Evolutionary conservation across 2,797 vertebrate species (phyloP).

Genomic region (Tauraco hartlaubi): DNA sequence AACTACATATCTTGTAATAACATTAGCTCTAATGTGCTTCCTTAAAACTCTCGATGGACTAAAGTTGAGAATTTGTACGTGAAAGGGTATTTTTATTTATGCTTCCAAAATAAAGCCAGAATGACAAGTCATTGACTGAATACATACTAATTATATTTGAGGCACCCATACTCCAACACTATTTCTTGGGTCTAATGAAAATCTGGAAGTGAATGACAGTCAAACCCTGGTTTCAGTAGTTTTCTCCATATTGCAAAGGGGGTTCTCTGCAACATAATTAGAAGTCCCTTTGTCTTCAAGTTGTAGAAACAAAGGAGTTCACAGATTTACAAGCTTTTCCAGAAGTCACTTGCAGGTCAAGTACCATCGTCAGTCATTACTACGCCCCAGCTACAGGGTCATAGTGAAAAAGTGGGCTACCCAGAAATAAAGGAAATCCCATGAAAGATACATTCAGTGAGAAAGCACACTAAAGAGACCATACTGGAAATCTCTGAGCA

Average conservation of each 20-base stretch:
- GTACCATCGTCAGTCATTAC: not conserved
- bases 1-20: conserved; percentile 2
- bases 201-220: not conserved
- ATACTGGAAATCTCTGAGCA: not conserved
- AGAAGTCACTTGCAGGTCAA: not conserved
- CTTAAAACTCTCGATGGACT: conserved; percentile 31
- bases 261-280: not conserved
- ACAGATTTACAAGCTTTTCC: conserved; percentile 4
- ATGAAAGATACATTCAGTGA: not conserved
- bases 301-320: not conserved
- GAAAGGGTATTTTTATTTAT: not conserved
- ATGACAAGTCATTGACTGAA: conserved; percentile 24
- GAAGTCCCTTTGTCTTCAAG: conserved; percentile 16
- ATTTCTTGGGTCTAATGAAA: not conserved
- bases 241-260: not conserved
- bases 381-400: not conserved
- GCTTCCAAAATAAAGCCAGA: not conserved
- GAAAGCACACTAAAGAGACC: not conserved
- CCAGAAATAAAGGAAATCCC: not conserved
- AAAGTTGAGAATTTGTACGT: not conserved
- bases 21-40: conserved; percentile 17
- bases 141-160: not conserved
- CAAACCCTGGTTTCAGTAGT: not conserved
- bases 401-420: not conserved
- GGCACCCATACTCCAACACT: not conserved